Percentiles rank a stretch among this genome's conserved stretches.
phyloP scores from a whole-genome alignment of 1,140 invertebrate genomes.

The Drosophila arawakana region DNA sequence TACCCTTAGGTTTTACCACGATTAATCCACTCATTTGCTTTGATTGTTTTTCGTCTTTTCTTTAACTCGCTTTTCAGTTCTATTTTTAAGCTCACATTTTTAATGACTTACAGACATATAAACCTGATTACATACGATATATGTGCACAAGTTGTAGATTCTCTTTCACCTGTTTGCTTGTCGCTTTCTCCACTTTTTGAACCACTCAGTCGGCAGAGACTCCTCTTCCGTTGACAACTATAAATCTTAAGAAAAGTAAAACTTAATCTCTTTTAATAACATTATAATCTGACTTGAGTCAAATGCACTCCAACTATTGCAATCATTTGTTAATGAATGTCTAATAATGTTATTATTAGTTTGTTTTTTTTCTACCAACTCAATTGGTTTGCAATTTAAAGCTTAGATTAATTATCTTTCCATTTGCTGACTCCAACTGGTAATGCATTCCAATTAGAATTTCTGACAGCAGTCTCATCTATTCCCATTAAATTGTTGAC shows the following conservation, averaged over 20 bases:
- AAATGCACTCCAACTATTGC: not conserved
- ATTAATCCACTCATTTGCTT: slow-evolving; percentile 2
- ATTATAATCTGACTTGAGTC: slow-evolving; percentile 1
- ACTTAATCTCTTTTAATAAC: not conserved
- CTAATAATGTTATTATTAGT: slow-evolving; percentile 22
- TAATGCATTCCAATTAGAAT: slow-evolving; percentile 53
- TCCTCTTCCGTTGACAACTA: not conserved
- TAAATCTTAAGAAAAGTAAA: not conserved
- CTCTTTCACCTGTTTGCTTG: slow-evolving; percentile 10
- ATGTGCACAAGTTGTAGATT: slow-evolving; percentile 20
- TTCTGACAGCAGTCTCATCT: slow-evolving; percentile 56
- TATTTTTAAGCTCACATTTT: slow-evolving; percentile 38
- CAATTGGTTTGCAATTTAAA: slow-evolving; percentile 18
- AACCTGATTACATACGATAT: slow-evolving; percentile 40
- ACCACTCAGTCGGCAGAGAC: not conserved
- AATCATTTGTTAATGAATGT: slow-evolving; percentile 18
- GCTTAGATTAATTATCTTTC: slow-evolving; percentile 8
- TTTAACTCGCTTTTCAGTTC: slow-evolving; percentile 32
- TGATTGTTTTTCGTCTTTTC: not conserved
- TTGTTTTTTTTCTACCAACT: not conserved
- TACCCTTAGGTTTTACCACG: not conserved
- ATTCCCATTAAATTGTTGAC: slow-evolving; percentile 53
- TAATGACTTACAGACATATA: slow-evolving; percentile 27
- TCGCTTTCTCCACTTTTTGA: slow-evolving; percentile 23
- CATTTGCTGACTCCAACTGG: not conserved